Base-by-base conservation (phyloP, 2,888 invertebrate genomes). In the Eueremaeus valkanovi region DNA sequence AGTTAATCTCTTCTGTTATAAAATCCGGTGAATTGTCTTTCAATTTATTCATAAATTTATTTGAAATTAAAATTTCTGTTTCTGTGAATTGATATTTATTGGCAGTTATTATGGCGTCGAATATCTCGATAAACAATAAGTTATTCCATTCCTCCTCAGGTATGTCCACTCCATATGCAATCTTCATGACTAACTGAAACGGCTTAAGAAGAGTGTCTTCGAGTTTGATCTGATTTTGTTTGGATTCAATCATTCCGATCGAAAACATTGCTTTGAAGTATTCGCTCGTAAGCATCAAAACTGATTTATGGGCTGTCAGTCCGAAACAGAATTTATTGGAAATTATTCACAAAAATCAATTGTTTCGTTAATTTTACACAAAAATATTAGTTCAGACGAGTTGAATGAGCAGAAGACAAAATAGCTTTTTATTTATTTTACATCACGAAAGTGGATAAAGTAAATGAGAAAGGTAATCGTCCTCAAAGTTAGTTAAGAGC, bases 211-310 rank as follows among this genome's bases (percentile, higher is more conserved):
- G 18, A 29, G 63, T 33, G 24, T 63, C 33, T 18, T 63, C 63
- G 63, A 63, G 31, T 33, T 33, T 63, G 63, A 63, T 27, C 21
- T 63, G 33, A 9, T 6, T 36, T 21, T n/a, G 33, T n/a, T 63
- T 63, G 3, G 33, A 33, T 63, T 63, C 63, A 31, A 63, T 33
- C 63, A 63, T 63, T 63, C 33, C 31, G 9, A 63, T 33, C 16
- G 31, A 33, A 21, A 63, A 63, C 63, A 63, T 63, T 1, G 63
- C 63, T 36, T 63, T 63, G 33, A 63, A 63, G 29, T 63, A 63
- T n/a, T 63, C 63, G n/a, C 63, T 63, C 49, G 49, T 49, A 2
- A 49, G 49, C 3, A 6, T 21, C 5, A 49, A 21, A 6, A 49
- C 11, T 49, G 49, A 49, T 11, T 49, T 49, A 49, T 49, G 49